phyloP scores from a whole-genome alignment of 1,140 invertebrate species.

The Telenomus remus region DNA sequence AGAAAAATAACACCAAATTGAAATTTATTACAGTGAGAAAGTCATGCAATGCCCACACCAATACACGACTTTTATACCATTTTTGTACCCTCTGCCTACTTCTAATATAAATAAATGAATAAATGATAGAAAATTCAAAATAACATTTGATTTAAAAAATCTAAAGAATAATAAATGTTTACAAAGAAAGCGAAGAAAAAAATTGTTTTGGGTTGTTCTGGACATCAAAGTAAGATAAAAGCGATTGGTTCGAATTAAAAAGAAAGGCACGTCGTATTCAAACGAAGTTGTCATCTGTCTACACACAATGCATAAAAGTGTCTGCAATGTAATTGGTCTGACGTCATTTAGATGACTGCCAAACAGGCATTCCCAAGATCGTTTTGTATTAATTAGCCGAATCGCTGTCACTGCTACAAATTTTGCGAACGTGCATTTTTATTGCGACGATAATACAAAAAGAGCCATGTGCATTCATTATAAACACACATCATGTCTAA shows the following conservation, averaged over 20 bases:
- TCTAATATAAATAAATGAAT: too few species aligned
- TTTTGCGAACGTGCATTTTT: constrained; percentile 34
- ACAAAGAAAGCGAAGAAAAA: too few species aligned
- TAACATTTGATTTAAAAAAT: too few species aligned
- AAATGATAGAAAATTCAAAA: too few species aligned
- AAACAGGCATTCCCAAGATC: constrained; percentile 40
- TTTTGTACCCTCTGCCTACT: too few species aligned
- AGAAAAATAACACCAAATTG: constrained; percentile 11
- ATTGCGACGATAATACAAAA: constrained; percentile 18
- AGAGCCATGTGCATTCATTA: not conserved
- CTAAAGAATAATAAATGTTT: too few species aligned
- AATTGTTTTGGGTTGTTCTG: too few species aligned
- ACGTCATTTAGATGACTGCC: constrained; percentile 41
- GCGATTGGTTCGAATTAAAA: too few species aligned
- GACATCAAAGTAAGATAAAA: too few species aligned
- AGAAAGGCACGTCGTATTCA: constrained; percentile 34
- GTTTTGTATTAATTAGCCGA: constrained; percentile 31
- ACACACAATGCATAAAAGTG: constrained; percentile 10
- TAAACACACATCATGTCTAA: constrained; percentile 3
- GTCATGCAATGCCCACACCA: too few species aligned
- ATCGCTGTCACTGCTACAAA: constrained; percentile 8
- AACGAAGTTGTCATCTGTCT: constrained; percentile 33
- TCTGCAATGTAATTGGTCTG: constrained; percentile 49
- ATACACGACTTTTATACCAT: too few species aligned
- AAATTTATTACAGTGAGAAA: constrained; percentile 2